Conservation (phyloP, 2,113 vertebrate genomes). For the Parus major region DNA sequence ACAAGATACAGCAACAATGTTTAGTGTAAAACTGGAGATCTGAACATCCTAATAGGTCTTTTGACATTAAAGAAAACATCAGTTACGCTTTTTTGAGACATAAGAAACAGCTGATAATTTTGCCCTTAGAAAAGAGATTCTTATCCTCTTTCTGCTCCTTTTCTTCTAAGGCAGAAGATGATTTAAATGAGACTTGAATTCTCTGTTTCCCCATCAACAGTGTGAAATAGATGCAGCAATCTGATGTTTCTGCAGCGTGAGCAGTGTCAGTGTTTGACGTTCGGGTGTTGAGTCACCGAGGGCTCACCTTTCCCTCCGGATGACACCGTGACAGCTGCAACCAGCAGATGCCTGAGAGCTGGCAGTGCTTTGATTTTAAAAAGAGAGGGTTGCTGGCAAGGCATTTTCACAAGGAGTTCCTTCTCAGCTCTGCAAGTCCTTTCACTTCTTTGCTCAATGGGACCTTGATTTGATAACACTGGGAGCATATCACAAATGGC, state of each 20-base stretch:
- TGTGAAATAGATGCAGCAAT: not conserved
- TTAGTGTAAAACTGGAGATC: not conserved
- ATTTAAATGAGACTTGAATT: not conserved
- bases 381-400: conserved; percentile 23
- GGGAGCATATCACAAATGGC: not conserved
- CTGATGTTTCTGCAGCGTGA: not conserved
- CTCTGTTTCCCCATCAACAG: not conserved
- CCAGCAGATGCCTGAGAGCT: conserved; percentile 40
- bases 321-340: conserved; percentile 50
- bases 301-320: conserved; percentile 54
- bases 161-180: not conserved
- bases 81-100: not conserved
- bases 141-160: not conserved
- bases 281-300: not conserved
- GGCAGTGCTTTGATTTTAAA: conserved; percentile 4
- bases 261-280: not conserved
- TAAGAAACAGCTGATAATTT: not conserved
- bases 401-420: conserved; percentile 45
- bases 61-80: not conserved
- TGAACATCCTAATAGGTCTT: not conserved
- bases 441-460: conserved; percentile 37
- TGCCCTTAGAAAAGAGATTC: not conserved
- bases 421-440: conserved; percentile 35
- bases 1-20: not conserved
- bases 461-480: conserved; percentile 49